These are phyloP conservation scores for Chaenocephalus aceratus DNA, from an alignment of 2,113 vertebrate species.

Conservation along the genomic window DNA sequence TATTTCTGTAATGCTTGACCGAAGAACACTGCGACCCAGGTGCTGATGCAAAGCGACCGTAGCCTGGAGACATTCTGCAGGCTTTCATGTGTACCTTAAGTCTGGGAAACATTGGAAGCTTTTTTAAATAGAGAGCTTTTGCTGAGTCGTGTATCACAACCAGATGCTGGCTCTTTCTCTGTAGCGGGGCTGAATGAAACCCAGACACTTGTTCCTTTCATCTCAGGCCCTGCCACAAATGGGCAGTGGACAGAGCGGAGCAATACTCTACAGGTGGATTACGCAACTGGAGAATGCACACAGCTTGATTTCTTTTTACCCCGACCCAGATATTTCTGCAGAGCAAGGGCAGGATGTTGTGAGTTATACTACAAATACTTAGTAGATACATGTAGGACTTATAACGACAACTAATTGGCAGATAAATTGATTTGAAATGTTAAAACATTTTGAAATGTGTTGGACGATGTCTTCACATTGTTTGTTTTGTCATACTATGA, in stretches of 20 bases:
- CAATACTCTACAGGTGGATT: conserved; percentile 35
- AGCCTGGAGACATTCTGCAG: conserved; percentile 39
- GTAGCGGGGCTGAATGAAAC: conserved; percentile 30
- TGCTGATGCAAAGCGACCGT: conserved; percentile 43
- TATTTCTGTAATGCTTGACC: conserved; percentile 28
- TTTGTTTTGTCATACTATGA: neutral
- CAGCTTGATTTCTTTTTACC: no score
- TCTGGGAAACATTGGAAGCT: conserved; percentile 66
- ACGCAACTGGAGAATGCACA: conserved; percentile 6
- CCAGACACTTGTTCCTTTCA: conserved; percentile 69
- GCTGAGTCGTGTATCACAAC: conserved; percentile 65
- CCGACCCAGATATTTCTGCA: neutral
- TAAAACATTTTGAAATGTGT: neutral
- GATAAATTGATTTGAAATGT: neutral
- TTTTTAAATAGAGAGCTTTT: conserved; percentile 51
- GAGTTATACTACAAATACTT: neutral
- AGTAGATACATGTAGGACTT: neutral
- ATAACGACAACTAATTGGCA: neutral
- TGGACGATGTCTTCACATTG: no score
- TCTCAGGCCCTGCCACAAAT: neutral
- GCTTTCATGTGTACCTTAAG: conserved; percentile 54
- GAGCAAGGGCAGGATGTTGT: conserved; percentile 34
- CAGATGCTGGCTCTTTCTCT: conserved; percentile 55
- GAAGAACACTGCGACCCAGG: conserved; percentile 34
- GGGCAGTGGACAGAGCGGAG: conserved; percentile 13